Evolutionary conservation across 2,113 vertebrate species (phyloP).

Genomic region (Lycocorax pyrrhopterus): DNA sequence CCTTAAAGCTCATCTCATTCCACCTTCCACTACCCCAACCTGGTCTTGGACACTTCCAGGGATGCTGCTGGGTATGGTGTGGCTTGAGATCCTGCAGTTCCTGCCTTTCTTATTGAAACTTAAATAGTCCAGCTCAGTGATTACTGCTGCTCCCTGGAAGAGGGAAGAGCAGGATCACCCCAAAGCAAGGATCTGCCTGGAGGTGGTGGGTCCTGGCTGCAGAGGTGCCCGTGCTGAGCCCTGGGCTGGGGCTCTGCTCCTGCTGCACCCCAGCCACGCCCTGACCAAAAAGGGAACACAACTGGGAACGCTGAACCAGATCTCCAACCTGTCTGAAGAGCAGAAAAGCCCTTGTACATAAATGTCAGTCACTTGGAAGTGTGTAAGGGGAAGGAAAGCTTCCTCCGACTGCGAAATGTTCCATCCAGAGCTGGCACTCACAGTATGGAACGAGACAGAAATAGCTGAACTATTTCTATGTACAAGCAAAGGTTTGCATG

Average conservation of each 20-base stretch:
- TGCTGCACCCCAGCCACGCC: not conserved
- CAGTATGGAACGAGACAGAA: not conserved
- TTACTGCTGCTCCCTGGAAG: not conserved
- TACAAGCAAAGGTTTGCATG: not conserved
- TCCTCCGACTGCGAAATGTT: not conserved
- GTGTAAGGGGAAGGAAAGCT: not conserved
- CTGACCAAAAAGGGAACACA: not conserved
- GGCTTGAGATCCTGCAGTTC: fast-evolving
- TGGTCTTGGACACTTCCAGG: not conserved
- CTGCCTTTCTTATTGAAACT: not conserved
- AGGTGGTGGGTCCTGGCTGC: not conserved
- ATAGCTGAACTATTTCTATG: not conserved
- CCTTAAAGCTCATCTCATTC: no score
- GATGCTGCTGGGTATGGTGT: not conserved
- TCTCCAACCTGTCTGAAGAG: not conserved
- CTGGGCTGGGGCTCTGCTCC: not conserved
- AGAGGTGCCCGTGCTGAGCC: not conserved
- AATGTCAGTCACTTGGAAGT: not conserved
- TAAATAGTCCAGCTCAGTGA: fast-evolving
- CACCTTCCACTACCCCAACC: not conserved
- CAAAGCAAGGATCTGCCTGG: not conserved
- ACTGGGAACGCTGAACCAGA: not conserved
- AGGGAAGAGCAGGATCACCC: not conserved
- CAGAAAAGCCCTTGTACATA: not conserved
- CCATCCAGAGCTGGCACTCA: not conserved